Conservation (phyloP, 2,113 vertebrate genomes). For the Rhegmatorhina hoffmannsi region DNA sequence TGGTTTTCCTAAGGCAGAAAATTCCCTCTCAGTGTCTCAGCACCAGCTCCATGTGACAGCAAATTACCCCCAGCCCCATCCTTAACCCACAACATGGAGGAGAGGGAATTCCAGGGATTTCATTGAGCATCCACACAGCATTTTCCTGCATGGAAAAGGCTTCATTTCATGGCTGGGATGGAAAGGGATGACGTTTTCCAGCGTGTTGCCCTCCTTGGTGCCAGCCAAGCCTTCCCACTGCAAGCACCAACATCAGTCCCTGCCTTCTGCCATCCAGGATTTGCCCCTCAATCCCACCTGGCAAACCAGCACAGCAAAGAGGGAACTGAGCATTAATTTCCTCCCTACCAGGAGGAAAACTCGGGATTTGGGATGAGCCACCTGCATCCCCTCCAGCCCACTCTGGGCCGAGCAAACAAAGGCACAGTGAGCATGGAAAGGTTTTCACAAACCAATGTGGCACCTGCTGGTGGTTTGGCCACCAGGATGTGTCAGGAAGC, state of each 20-base stretch:
- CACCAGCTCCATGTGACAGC: background rate
- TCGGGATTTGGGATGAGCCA: background rate
- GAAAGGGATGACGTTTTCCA: fast-evolving
- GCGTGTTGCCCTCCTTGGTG: background rate
- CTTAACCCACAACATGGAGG: background rate
- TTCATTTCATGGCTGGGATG: fast-evolving
- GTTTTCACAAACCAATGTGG: background rate
- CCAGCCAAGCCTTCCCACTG: background rate
- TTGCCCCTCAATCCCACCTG: fast-evolving
- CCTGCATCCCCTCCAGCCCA: background rate
- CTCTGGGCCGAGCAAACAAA: fast-evolving
- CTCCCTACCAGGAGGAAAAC: background rate
- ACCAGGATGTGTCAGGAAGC: fast-evolving
- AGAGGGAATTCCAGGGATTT: background rate
- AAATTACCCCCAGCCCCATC: background rate
- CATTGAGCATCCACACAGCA: background rate
- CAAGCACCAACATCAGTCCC: background rate
- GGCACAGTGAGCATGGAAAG: background rate
- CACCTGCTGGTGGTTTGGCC: fast-evolving
- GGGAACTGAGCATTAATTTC: fast-evolving
- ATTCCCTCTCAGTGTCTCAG: background rate
- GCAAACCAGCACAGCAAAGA: background rate
- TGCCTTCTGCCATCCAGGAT: background rate
- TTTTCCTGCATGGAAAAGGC: fast-evolving
- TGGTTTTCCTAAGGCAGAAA: slow-evolving; percentile 10